Percentiles rank a stretch among this genome's conserved stretches.
These are phyloP conservation scores for Chlamydotis undulata DNA, from an alignment of 2,113 vertebrate species.

Conservation along the genomic window DNA sequence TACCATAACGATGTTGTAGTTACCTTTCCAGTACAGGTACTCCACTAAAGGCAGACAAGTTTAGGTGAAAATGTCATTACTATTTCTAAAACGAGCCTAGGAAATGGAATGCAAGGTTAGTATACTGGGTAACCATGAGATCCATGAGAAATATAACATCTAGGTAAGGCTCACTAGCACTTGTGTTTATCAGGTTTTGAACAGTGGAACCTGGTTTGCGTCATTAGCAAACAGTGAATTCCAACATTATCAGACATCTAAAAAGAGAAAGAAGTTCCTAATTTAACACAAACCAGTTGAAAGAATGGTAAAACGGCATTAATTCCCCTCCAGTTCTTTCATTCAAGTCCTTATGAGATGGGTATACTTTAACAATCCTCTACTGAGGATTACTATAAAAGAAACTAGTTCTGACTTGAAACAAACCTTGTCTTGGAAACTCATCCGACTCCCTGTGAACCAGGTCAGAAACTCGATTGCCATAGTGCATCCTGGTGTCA, in stretches of 20 bases:
- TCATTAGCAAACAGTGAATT: background rate
- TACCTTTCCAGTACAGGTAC: background rate
- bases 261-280: background rate
- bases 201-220: background rate
- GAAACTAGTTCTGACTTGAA: background rate
- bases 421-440: slow-evolving; percentile 92
- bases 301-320: background rate
- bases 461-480: slow-evolving; percentile 90
- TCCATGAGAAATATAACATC: background rate
- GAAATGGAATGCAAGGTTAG: background rate
- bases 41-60: background rate
- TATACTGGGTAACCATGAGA: background rate
- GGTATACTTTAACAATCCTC: too few species aligned
- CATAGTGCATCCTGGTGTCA: slow-evolving; percentile 91
- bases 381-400: accelerated
- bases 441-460: slow-evolving; percentile 95
- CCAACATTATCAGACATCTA: background rate
- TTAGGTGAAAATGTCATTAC: background rate
- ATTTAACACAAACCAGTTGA: background rate
- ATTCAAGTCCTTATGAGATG: background rate
- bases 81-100: background rate
- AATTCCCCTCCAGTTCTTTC: background rate
- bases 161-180: background rate
- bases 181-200: background rate
- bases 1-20: background rate